Percentiles rank a stretch among this genome's conserved stretches.
Evolutionary conservation across 2,888 invertebrate species (phyloP).

Genomic region (Coelopa pilipes): DNA sequence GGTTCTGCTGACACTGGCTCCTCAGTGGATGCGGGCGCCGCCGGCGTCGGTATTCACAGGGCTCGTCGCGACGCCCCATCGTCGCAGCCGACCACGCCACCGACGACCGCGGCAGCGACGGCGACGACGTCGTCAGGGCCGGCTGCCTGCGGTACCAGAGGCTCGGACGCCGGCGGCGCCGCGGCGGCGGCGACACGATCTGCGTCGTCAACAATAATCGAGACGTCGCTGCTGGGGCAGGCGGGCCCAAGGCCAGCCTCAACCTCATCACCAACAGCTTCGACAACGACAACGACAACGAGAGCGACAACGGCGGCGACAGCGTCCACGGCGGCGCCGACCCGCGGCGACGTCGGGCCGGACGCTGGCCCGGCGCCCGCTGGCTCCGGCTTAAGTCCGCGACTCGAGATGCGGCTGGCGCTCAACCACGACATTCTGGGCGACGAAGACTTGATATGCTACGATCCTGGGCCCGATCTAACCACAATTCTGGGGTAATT

Average conservation of each 20-base stretch:
- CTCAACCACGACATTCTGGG: slow-evolving; percentile 71
- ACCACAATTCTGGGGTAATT: slow-evolving; percentile 66
- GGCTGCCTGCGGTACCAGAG: slow-evolving; percentile 44
- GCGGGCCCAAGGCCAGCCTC: slow-evolving; percentile 56
- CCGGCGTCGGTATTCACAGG: slow-evolving; percentile 59
- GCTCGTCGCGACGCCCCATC: slow-evolving; percentile 39
- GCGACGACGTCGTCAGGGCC: slow-evolving; percentile 12
- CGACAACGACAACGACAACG: slow-evolving; percentile 55
- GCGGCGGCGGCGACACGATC: slow-evolving; percentile 54
- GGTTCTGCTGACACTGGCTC: slow-evolving; percentile 69
- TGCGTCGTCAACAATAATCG: slow-evolving; percentile 61
- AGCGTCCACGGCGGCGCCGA: slow-evolving; percentile 30
- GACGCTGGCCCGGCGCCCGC: slow-evolving; percentile 52
- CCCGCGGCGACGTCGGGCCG: slow-evolving; percentile 41
- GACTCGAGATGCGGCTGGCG: slow-evolving; percentile 75
- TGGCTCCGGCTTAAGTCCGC: slow-evolving; percentile 71
- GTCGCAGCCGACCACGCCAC: slow-evolving; percentile 46
- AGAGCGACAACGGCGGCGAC: slow-evolving; percentile 44
- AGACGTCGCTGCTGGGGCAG: slow-evolving; percentile 63
- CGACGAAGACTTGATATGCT: slow-evolving; percentile 68
- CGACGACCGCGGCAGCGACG: slow-evolving; percentile 11
- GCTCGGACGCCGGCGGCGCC: slow-evolving; percentile 49
- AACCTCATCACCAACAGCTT: slow-evolving; percentile 65
- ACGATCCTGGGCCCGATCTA: slow-evolving; percentile 68
- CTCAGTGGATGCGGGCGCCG: slow-evolving; percentile 67